These are phyloP conservation scores for Otus scops DNA, from an alignment of 2,797 vertebrate genomes.

Conservation along the genomic window DNA sequence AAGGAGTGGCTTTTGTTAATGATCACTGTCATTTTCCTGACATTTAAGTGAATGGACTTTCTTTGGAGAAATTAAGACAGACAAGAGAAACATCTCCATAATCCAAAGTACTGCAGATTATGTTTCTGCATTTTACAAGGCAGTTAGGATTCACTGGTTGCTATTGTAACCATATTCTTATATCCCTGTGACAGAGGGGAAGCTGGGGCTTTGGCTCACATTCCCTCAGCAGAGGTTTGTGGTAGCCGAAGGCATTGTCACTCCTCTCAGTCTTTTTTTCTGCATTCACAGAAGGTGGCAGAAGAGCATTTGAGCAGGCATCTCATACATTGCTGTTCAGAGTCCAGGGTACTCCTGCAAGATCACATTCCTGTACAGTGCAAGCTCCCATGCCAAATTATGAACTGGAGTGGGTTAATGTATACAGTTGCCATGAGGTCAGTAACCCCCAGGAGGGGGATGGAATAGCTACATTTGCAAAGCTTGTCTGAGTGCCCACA, in stretches of 20 bases:
- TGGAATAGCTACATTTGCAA: not conserved
- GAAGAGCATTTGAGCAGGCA: not conserved
- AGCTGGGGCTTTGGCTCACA: not conserved
- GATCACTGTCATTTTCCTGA: not conserved
- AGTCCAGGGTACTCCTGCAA: not conserved
- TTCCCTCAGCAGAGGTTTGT: not conserved
- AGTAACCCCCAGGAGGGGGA: not conserved
- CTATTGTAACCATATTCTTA: not conserved
- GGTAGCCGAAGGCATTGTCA: not conserved
- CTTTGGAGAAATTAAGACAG: not conserved
- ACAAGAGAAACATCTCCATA: not conserved
- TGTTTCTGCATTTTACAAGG: not conserved
- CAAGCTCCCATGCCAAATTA: not conserved
- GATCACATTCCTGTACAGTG: not conserved
- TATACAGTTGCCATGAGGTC: accelerated
- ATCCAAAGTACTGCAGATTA: not conserved
- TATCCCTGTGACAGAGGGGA: not conserved
- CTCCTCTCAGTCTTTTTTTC: not conserved
- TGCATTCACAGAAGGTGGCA: not conserved
- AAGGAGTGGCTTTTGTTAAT: not conserved
- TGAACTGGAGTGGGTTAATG: not conserved
- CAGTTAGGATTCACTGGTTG: not conserved
- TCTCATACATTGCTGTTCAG: not conserved
- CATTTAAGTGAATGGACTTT: not conserved
- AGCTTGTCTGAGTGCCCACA: not conserved